Evolutionary conservation across 2,888 invertebrate genomes (phyloP), one percentile per base, ranked within the genome.

Genomic region (Diloba caeruleocephala): DNA sequence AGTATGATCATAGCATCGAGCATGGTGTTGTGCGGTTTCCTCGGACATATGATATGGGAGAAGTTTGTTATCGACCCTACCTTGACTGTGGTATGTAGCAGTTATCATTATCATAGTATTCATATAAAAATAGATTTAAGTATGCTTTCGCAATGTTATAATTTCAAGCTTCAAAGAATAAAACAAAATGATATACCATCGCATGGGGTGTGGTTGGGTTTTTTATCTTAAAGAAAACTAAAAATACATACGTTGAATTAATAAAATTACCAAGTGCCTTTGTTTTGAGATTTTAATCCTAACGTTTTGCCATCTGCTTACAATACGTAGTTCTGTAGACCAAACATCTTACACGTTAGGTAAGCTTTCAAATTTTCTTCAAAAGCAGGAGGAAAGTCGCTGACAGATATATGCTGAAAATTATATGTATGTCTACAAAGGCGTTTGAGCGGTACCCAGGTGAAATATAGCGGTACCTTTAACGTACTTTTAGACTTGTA

Each of bases 1-100:
- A 32, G 61, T 0, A 4, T 69, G 4, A 80, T 89, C 4, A 74
- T 91, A 6, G 53, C 68, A 0, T 60, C 76, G 1, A 84, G 89
- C 12, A 10, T 84, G 1, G 59, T 55, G 0, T 63, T 92, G 1
- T 90, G 89, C 54, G 79, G 71, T 1, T 86, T 84, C 36, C 78
- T 92, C 1, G 74, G 91, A 5, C 82, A 84, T 5, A 88, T 90
- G 87, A 90, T 92, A 9, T 90, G 89, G 89, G 60, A 79, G 9
- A 91, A 90, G 56, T 92, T 84, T 19, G 71, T 76, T 0, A 60
- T 76, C 4, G 87, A 91, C 42, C 92, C 92, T 6, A 91, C 92
- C 0, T 83, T 91, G 13, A 92, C 88, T 34, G 87, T 92, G 73
- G 92, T 90, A 62, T 81, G 85, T 79, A 32, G 6, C 9, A 12